Percentiles rank a stretch among this genome's conserved stretches.
Evolutionary conservation across 1,140 invertebrate species (phyloP).

Genomic region (Agrypnia vestita): DNA sequence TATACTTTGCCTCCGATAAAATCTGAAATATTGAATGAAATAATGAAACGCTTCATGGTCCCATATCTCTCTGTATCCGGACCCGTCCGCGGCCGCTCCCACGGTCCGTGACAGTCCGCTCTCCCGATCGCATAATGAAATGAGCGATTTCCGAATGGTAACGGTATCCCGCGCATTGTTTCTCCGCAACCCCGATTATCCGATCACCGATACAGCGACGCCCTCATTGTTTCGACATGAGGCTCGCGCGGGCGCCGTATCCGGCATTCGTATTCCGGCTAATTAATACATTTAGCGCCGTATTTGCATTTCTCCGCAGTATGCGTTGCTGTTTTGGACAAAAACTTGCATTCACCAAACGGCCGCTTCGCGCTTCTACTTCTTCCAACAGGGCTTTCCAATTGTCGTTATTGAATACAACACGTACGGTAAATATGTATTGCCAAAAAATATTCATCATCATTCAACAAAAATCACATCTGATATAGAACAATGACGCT

Average conservation of each 20-base stretch:
- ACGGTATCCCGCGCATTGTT: conserved; percentile 41
- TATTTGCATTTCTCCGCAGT: conserved; percentile 39
- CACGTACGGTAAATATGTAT: no score
- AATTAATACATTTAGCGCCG: conserved; percentile 26
- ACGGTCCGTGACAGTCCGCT: conserved; percentile 24
- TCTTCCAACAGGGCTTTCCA: no score
- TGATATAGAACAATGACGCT: no score
- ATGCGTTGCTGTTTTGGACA: neutral
- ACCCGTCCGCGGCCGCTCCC: neutral
- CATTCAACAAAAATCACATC: no score
- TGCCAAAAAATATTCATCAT: no score
- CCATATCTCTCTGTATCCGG: neutral
- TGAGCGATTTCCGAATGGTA: conserved; percentile 37
- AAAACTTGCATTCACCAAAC: neutral
- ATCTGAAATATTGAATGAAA: conserved; percentile 29
- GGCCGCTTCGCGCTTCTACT: no score
- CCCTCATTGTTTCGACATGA: conserved; percentile 30
- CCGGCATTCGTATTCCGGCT: conserved; percentile 35
- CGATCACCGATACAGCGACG: conserved; percentile 31
- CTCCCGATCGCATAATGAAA: conserved; percentile 18
- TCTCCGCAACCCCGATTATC: conserved; percentile 31
- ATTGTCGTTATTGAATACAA: no score
- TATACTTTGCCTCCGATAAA: conserved; percentile 7
- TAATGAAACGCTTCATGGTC: conserved; percentile 19
- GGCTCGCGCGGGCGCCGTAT: conserved; percentile 27